Conservation (phyloP, 2,888 invertebrate genomes). For the Rapana venosa region DNA sequence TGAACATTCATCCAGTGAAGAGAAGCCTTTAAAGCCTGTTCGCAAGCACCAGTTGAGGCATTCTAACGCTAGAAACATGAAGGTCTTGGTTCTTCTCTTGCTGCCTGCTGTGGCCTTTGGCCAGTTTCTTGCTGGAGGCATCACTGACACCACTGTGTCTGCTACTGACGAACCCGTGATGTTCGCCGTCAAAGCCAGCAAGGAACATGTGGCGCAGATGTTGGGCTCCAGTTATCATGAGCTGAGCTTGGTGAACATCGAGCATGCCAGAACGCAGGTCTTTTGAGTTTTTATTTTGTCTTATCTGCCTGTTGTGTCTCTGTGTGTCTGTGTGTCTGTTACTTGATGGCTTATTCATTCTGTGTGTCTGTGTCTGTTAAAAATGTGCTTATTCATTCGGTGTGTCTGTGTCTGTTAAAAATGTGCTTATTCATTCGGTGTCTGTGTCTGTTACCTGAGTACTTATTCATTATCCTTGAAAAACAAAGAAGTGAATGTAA, state of each 20-base stretch:
- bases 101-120: slow-evolving; percentile 27
- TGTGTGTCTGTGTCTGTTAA: not conserved
- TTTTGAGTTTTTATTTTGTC: not conserved
- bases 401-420: too few relatives aligned
- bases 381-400: too few relatives aligned
- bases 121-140: slow-evolving; percentile 1
- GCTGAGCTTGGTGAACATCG: slow-evolving; percentile 9
- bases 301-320: not conserved
- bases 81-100: not conserved
- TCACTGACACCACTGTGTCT: slow-evolving; percentile 17
- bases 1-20: not conserved
- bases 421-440: too few relatives aligned
- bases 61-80: not conserved
- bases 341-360: not conserved
- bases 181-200: slow-evolving; percentile 36
- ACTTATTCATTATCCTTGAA: too few relatives aligned
- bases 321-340: too few relatives aligned
- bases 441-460: too few relatives aligned
- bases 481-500: too few relatives aligned
- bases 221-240: too few relatives aligned
- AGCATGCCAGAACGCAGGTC: slow-evolving; percentile 34
- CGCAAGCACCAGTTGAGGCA: not conserved
- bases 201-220: not conserved
- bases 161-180: slow-evolving; percentile 16
- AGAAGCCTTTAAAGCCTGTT: too few relatives aligned